Conservation (phyloP, 2,797 vertebrate species). For the Gymnothorax reevesii region DNA sequence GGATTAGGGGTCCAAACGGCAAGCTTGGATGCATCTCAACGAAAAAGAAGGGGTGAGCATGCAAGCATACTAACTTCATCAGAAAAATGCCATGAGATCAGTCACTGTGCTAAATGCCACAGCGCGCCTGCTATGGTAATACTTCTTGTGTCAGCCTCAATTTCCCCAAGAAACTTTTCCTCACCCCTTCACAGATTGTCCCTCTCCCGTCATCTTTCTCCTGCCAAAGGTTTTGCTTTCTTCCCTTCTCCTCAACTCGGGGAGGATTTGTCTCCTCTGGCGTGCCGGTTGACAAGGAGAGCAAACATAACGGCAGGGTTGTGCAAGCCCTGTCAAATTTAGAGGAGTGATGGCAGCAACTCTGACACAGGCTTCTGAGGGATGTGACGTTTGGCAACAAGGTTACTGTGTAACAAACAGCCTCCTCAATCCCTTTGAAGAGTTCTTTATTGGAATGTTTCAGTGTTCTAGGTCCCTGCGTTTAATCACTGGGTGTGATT, state of each 20-base stretch:
- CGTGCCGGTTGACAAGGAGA: conserved; percentile 41
- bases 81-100: conserved; percentile 65
- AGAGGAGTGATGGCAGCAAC: conserved; percentile 3
- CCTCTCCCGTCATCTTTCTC: conserved; percentile 47
- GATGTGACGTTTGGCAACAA: conserved; percentile 28
- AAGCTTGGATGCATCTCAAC: conserved; percentile 39
- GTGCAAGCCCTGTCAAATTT: conserved; percentile 26
- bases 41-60: conserved; percentile 13
- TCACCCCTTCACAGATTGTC: conserved; percentile 36
- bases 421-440: conserved; percentile 1
- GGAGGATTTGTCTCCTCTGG: conserved; percentile 43
- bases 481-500: too few species aligned
- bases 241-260: conserved; percentile 22
- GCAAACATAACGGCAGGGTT: conserved; percentile 45
- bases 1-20: not conserved
- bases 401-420: conserved; percentile 32
- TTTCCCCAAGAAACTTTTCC: conserved; percentile 50
- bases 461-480: too few species aligned
- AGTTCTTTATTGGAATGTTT: too few species aligned
- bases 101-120: conserved; percentile 25
- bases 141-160: conserved; percentile 42
- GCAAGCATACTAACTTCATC: conserved; percentile 48
- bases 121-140: conserved; percentile 58
- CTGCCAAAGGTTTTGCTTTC: conserved; percentile 30
- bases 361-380: conserved; percentile 26